Evolutionary conservation across 2,888 invertebrate genomes (phyloP), one percentile per base, ranked within the genome.

Genomic region (Drosophila testacea): DNA sequence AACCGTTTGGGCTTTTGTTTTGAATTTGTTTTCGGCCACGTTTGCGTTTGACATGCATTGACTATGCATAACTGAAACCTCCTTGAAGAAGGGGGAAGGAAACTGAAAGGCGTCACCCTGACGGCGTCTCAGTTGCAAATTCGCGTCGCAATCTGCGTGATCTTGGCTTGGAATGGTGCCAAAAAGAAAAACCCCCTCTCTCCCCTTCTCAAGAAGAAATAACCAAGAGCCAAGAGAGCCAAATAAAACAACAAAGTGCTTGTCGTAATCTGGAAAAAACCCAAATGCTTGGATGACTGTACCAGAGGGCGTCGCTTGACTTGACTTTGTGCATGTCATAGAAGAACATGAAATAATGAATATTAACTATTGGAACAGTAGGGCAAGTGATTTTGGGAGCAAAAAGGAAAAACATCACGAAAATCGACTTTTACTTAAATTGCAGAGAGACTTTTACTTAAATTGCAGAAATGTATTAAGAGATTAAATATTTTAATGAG

Each of bases 41-140:
- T 79, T 82, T 76, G 88, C 82, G 82, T 83, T 83, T 83, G 88
- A 87, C 82, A 83, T 83, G 82, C 82, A 83, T 88, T 79, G 88
- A 78, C 88, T 88, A 77, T 79, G 79, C 83, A 81, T 80, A 72
- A 56, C 62, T 61, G 44, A 47, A 52, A n/a, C 47, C 22, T 7
- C 9, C 9, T 6, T 27, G 47, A 16, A 32, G 56, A 16, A 16
- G 47, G 34, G 22, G 22, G 3, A 22, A 22, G 22, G 22, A 22
- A 38, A 34, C 13, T 38, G 36, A 50, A 66, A 55, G 72, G 65
- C 79, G 69, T 62, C 69, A 48, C 41, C 56, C 64, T 70, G 83
- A 68, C 87, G 81, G 69, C 76, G 84, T 73, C 70, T 83, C 70
- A 50, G 54, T 48, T 74, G 70, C 79, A 77, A 78, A 77, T 77